Base-by-base conservation (phyloP, 2,797 vertebrate genomes). In the Diplodus sargus region DNA sequence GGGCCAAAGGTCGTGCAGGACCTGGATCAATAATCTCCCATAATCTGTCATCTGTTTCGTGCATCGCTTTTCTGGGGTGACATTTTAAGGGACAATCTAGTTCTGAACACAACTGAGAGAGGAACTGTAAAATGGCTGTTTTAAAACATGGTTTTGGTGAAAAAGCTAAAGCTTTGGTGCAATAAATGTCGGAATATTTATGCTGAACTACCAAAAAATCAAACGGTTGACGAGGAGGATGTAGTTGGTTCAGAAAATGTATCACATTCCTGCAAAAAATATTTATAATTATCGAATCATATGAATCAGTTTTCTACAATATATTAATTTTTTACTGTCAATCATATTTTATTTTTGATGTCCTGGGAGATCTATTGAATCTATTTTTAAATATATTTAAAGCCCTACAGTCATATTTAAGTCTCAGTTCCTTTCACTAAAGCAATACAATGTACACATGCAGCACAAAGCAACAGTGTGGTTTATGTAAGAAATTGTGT, bases 1-100 rank as follows among this genome's bases (percentile, higher is more conserved):
- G 18, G 17, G 17, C 56, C 71, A 43, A 78, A 78, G 65, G 59
- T 79, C n/a, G 3, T 16, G 34, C 28, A 57, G 15, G 47, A 74
- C n/a, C 59, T 57, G 22, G 54, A 86, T 84, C 78, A 70, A 76
- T 89, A 67, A 89, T 85, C 58, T 81, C 63, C 23, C 48, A 56
- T 76, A 76, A 81, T 85, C 74, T 48, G 53, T 83, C 52, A 60
- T 70, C 54, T 47, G 22, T 66, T 70, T 70, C 22, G 4, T 68
- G 25, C 63, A 51, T 30, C 7, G 12, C 7, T 34, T 30, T 23
- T 28, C 23, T 22, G n/a, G 1, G 14, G 15, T 13, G 17, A 63
- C 2, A 62, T 69, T 61, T 47, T 61, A 2, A 58, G 23, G 10
- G 15, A n/a, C 56, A 70, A 61, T 65, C 4, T 22, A 22, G 22